phyloP scores from a whole-genome alignment of 2,888 invertebrate species.

The Caradrina kadenii region DNA sequence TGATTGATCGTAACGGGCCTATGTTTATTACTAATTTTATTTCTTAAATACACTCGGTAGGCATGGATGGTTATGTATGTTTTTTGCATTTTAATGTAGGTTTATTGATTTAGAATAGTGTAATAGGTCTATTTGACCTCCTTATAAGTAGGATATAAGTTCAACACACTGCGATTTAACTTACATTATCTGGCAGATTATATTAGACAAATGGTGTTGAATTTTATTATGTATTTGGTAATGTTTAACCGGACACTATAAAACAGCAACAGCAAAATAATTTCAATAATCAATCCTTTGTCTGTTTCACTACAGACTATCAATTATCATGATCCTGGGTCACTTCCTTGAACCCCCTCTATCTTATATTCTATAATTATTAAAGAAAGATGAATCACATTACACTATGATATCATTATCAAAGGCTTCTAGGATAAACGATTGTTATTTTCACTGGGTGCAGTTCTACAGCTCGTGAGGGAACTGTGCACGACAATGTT shows the following conservation, averaged over 20 bases:
- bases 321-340: constrained; percentile 27
- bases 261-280: background rate
- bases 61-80: background rate
- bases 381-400: constrained; percentile 28
- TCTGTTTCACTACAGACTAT: constrained; percentile 11
- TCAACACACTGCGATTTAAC: background rate
- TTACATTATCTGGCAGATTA: background rate
- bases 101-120: constrained; percentile 13
- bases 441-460: background rate
- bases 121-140: constrained; percentile 6
- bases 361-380: constrained; percentile 16
- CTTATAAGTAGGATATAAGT: background rate
- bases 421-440: background rate
- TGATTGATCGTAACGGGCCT: constrained; percentile 85
- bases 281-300: constrained; percentile 6
- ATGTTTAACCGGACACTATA: background rate
- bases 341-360: constrained; percentile 37
- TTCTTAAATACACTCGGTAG: constrained; percentile 56
- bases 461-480: background rate
- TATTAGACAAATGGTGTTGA: background rate
- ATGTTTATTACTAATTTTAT: constrained; percentile 70
- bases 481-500: background rate
- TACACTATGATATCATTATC: constrained; percentile 24
- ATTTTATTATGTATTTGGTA: background rate
- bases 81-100: constrained; percentile 29